Conservation (phyloP, 2,888 invertebrate species). For the Sphaerophoria rueppellii region DNA sequence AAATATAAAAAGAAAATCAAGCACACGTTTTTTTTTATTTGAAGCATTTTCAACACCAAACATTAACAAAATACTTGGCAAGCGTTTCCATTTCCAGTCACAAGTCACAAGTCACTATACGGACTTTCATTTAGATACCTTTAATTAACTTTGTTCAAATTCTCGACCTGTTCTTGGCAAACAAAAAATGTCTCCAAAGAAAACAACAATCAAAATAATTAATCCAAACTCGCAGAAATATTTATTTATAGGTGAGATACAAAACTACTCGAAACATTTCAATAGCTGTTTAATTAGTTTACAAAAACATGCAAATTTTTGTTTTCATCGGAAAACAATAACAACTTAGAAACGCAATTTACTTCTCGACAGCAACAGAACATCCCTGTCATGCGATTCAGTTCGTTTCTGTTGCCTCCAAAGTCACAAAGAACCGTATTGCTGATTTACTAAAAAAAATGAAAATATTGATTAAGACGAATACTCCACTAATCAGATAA, state of each 20-base stretch:
- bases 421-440: background rate
- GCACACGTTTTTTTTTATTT: too few relatives aligned
- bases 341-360: background rate
- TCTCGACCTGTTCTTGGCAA: background rate
- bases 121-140: constrained; percentile 23
- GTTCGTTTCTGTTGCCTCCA: too few relatives aligned
- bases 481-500: constrained; percentile 45
- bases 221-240: background rate
- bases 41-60: too few relatives aligned
- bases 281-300: constrained; percentile 12
- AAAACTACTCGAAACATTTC: background rate
- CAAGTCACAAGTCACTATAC: background rate
- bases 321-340: background rate
- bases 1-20: too few relatives aligned
- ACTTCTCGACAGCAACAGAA: background rate
- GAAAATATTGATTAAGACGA: constrained; percentile 33
- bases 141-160: too few relatives aligned
- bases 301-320: background rate
- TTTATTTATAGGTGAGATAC: background rate
- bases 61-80: too few relatives aligned
- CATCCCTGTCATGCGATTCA: too few relatives aligned
- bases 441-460: background rate
- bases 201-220: too few relatives aligned
- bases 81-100: background rate
- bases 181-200: background rate